Conservation (phyloP, 2,888 invertebrate genomes). For the Euphydryas editha region DNA sequence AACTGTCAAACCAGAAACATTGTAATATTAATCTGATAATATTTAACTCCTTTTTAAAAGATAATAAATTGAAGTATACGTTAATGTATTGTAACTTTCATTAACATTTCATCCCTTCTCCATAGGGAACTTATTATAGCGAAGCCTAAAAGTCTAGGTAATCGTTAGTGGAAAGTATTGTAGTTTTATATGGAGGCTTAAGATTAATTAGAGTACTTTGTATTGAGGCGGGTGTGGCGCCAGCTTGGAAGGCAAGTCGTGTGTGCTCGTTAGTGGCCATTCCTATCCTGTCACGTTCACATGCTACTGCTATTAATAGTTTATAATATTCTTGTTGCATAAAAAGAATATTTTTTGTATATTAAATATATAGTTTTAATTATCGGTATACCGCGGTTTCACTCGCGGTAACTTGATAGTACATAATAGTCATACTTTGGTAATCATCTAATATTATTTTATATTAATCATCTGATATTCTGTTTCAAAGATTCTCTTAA, state of each 20-base stretch:
- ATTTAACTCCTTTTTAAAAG: no score
- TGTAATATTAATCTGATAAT: no score
- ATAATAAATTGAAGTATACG: no score
- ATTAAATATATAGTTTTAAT: neutral
- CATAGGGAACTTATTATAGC: neutral
- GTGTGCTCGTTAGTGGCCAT: constrained; percentile 26
- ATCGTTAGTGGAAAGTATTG: constrained; percentile 4
- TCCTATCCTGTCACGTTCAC: constrained; percentile 17
- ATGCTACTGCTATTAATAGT: constrained; percentile 5
- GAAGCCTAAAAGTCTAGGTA: neutral
- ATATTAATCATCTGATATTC: no score
- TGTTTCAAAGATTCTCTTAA: no score
- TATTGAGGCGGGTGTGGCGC: constrained; percentile 24
- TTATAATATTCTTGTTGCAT: neutral
- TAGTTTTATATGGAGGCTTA: constrained; percentile 8
- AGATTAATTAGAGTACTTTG: constrained; percentile 23
- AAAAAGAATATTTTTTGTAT: neutral
- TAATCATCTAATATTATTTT: no score
- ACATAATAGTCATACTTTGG: no score
- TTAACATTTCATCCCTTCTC: no score
- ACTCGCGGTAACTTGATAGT: no score
- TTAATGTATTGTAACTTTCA: no score
- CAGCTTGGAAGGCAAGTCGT: constrained; percentile 20
- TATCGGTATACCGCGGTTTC: neutral
- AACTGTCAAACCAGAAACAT: no score